Conservation (phyloP, 2,797 vertebrate genomes). For the Liasis olivaceus region DNA sequence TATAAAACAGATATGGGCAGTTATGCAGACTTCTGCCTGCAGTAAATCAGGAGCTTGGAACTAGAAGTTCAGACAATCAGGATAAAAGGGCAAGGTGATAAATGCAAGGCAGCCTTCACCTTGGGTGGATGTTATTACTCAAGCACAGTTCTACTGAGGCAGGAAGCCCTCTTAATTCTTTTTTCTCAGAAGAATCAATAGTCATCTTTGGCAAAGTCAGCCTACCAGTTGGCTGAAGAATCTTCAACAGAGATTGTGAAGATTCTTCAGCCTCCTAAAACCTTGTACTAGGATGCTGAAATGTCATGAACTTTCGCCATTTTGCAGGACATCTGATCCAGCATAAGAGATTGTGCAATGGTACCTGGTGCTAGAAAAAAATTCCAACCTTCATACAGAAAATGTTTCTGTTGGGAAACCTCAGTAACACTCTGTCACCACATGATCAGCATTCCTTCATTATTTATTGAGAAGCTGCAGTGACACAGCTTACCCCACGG, state of each 20-base stretch:
- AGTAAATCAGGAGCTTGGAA: neutral
- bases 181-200: neutral
- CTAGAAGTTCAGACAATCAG: neutral
- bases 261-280: neutral
- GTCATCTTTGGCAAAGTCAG: too few relatives aligned
- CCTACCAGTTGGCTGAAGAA: neutral
- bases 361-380: neutral
- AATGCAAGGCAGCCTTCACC: neutral
- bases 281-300: neutral
- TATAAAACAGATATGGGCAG: neutral
- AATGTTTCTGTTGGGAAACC: neutral
- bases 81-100: neutral
- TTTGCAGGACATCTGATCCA: neutral
- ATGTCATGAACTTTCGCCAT: neutral
- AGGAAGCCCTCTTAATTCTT: neutral
- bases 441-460: neutral
- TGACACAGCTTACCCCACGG: neutral
- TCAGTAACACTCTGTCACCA: neutral
- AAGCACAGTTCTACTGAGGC: neutral
- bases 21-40: neutral
- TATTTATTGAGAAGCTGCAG: neutral
- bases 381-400: neutral
- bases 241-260: neutral
- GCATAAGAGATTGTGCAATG: neutral
- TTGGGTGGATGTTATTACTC: neutral